Percentiles rank a stretch among this genome's conserved stretches.
These are phyloP conservation scores for Drosophila arawakana DNA, from an alignment of 1,140 invertebrate genomes.

Conservation along the genomic window DNA sequence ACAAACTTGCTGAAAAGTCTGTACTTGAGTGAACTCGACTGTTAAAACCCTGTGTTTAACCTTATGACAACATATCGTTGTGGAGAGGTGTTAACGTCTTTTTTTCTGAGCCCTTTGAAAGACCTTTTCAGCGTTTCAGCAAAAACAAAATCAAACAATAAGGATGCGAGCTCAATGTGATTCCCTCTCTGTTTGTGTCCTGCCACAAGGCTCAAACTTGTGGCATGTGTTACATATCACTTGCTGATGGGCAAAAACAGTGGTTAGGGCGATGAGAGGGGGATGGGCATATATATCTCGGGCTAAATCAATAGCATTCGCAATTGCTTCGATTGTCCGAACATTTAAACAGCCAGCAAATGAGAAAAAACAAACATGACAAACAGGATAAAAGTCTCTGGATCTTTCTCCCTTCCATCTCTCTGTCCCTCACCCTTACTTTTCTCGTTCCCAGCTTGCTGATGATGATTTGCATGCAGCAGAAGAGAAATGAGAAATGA, in stretches of 20 bases:
- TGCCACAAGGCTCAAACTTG: conserved; percentile 46
- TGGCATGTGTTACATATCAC: conserved; percentile 69
- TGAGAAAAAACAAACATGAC: conserved; percentile 57
- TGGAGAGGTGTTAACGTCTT: no score
- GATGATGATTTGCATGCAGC: conserved; percentile 67
- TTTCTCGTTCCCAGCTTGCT: not conserved
- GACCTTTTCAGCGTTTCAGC: no score
- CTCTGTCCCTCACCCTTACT: not conserved
- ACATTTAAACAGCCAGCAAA: conserved; percentile 60
- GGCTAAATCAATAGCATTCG: conserved; percentile 65
- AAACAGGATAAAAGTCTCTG: conserved; percentile 2
- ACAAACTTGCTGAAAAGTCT: conserved; percentile 1
- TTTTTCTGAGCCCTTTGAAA: no score
- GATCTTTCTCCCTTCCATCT: no score
- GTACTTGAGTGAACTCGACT: no score
- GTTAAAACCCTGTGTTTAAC: no score
- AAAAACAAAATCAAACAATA: conserved; percentile 9
- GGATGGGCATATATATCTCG: conserved; percentile 19
- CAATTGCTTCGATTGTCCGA: conserved; percentile 53
- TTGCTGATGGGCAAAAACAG: not conserved
- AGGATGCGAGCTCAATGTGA: conserved; percentile 10
- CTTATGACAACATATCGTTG: no score
- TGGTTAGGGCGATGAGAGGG: not conserved
- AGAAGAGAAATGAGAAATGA: conserved; percentile 34
- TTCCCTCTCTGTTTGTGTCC: not conserved